Evolutionary conservation across 2,888 invertebrate genomes (phyloP).

Genomic region (Syrista parreyssii): DNA sequence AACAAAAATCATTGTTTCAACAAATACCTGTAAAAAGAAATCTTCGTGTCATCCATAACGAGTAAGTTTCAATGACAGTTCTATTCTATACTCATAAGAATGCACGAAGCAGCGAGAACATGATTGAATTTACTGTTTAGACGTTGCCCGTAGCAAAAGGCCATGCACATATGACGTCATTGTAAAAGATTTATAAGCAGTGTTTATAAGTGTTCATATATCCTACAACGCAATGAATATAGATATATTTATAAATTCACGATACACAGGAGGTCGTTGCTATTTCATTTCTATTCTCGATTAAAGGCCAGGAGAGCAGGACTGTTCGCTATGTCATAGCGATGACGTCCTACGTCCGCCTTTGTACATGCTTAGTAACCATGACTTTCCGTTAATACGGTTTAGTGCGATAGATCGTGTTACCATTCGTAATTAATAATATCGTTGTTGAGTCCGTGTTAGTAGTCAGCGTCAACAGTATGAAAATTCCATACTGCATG

Average conservation of each 20-base stretch:
- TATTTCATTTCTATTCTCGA: neutral
- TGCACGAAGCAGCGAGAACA: neutral
- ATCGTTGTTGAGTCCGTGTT: neutral
- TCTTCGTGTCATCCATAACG: conserved; percentile 16
- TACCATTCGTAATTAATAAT: neutral
- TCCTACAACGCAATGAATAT: neutral
- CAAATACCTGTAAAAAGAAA: conserved; percentile 22
- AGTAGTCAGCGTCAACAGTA: neutral
- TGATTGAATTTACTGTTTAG: neutral
- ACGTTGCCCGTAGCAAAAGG: neutral
- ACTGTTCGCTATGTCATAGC: neutral
- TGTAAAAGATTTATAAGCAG: neutral
- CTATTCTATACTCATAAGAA: too few relatives aligned
- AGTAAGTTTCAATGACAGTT: neutral
- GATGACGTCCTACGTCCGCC: neutral
- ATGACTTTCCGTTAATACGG: neutral
- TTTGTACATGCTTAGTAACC: neutral
- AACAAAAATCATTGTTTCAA: conserved; percentile 15
- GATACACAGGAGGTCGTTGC: neutral
- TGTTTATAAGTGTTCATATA: neutral
- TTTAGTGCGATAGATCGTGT: neutral
- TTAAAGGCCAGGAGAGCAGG: neutral
- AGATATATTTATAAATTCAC: neutral
- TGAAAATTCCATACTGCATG: neutral
- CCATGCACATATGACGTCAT: neutral